Evolutionary conservation across 2,888 invertebrate genomes (phyloP).

Genomic region (Drosophila barbarae): DNA sequence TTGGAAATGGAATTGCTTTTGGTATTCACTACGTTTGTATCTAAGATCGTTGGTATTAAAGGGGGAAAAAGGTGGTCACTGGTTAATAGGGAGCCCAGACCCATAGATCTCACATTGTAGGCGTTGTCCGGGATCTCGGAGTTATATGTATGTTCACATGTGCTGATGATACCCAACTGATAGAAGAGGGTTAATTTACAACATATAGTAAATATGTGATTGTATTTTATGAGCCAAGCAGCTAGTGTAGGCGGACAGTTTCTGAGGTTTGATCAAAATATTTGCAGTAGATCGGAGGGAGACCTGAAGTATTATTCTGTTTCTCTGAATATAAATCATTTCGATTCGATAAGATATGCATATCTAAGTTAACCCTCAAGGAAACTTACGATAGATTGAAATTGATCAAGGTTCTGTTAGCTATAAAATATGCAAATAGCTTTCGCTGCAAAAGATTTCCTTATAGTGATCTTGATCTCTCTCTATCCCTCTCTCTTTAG

Average conservation of each 20-base stretch:
- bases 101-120: slow-evolving; percentile 28
- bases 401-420: slow-evolving; percentile 19
- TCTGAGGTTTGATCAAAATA: neutral
- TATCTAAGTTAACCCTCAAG: slow-evolving; percentile 1
- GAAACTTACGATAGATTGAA: slow-evolving; percentile 1
- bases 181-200: slow-evolving; percentile 15
- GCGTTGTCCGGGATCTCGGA: slow-evolving; percentile 27
- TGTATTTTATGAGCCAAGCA: slow-evolving; percentile 1
- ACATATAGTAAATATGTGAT: neutral
- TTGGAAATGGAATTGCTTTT: slow-evolving; percentile 63
- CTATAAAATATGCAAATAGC: slow-evolving; percentile 25
- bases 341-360: neutral
- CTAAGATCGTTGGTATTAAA: slow-evolving; percentile 25
- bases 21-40: slow-evolving; percentile 35
- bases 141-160: slow-evolving; percentile 24
- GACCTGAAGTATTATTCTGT: neutral
- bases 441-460: slow-evolving; percentile 32
- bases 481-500: neutral
- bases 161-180: slow-evolving; percentile 18
- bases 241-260: neutral
- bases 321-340: neutral
- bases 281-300: neutral
- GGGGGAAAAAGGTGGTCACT: slow-evolving; percentile 4
- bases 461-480: slow-evolving; percentile 9
- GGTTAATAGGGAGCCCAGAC: slow-evolving; percentile 13